Conservation (phyloP, 2,113 vertebrate species). For the Herpailurus yagouaroundi region DNA sequence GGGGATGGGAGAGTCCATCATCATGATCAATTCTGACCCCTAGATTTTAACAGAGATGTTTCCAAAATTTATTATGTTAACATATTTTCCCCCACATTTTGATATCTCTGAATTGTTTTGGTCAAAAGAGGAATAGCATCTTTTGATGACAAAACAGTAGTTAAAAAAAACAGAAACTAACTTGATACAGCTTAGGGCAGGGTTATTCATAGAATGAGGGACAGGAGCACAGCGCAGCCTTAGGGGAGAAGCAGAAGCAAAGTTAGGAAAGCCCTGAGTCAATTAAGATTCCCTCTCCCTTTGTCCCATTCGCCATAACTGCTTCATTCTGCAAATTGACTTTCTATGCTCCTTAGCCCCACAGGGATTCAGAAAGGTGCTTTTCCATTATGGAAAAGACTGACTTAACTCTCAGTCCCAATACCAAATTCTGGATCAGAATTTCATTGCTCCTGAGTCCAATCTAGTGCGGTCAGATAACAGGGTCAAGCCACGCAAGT, state of each 20-base stretch:
- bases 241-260: neutral
- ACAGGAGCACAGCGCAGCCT: neutral
- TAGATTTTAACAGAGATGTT: slow-evolving; percentile 18
- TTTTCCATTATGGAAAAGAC: neutral
- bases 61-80: neutral
- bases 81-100: neutral
- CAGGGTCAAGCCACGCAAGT: neutral
- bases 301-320: no score
- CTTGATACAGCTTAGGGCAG: neutral
- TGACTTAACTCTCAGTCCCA: neutral
- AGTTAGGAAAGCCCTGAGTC: neutral
- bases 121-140: neutral
- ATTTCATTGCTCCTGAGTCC: neutral
- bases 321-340: neutral
- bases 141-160: neutral
- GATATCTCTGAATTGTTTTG: neutral
- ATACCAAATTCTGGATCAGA: neutral
- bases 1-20: neutral
- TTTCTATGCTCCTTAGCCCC: neutral
- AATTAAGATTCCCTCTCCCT: neutral
- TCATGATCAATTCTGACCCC: neutral
- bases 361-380: neutral
- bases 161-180: neutral
- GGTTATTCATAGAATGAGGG: neutral
- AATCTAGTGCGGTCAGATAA: neutral